Evolutionary conservation across 2,113 vertebrate genomes (phyloP).

Genomic region (Vulpes ferrilata): DNA sequence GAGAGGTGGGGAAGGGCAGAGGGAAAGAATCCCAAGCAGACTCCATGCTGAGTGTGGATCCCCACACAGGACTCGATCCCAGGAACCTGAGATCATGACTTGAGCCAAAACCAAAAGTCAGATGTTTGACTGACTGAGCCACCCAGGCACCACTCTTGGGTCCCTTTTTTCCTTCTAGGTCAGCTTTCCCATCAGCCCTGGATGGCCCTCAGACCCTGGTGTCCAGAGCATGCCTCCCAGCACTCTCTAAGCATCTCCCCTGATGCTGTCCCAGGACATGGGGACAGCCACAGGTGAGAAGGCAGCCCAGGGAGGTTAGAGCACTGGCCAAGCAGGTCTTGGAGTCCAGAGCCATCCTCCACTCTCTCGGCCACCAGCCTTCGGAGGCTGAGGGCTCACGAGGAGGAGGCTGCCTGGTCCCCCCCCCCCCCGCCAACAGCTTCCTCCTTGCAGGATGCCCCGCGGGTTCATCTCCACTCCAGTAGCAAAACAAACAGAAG

Average conservation of each 20-base stretch:
- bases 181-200: neutral
- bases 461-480: neutral
- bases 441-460: rapidly evolving
- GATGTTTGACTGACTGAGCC: neutral
- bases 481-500: slow-evolving; percentile 25
- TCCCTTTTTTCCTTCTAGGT: neutral
- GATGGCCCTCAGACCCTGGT: neutral
- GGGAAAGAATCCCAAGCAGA: neutral
- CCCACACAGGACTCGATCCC: neutral
- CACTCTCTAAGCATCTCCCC: neutral
- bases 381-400: neutral
- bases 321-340: neutral
- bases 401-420: neutral
- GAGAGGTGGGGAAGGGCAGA: neutral
- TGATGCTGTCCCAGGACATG: neutral
- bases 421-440: neutral
- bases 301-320: neutral
- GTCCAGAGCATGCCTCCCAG: rapidly evolving
- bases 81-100: neutral
- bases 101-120: neutral
- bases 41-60: neutral
- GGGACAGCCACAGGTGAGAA: neutral
- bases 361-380: rapidly evolving
- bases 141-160: neutral
- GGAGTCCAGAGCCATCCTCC: rapidly evolving